Evolutionary conservation across 2,888 invertebrate species (phyloP), one percentile per base, ranked within the genome.

Genomic region (Glaucopsyche alexis): DNA sequence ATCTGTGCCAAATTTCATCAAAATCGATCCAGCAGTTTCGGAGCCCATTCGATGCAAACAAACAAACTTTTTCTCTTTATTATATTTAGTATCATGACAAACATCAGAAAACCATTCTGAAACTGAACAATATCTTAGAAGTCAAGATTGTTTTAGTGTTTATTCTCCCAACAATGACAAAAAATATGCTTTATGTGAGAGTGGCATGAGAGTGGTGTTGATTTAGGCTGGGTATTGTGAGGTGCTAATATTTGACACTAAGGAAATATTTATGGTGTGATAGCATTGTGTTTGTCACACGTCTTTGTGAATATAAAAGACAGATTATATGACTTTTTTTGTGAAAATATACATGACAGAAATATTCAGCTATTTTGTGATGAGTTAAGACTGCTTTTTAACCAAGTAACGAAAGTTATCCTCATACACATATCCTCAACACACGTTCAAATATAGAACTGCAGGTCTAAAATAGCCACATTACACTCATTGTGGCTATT

Each of bases 171-270:
- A 60, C 60, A 60, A 60, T 60, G 60, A 38, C 60, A 60, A 60
- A 60, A 60, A 60, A 65, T n/a, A n/a, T 65, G 9, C 47, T 65
- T 71, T 38, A 16, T 55, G 40, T 50, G 55, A 71, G 50, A 66
- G 50, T 72, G 38, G 50, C 42, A 16, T 50, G 55, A 71, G 50
- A 66, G 50, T 72, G 38, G 50, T 66, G 49, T 72, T 72, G 49
- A 38, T 40, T 72, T 72, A 72, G 72, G 72, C 40, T 19, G 55
- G n/a, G 16, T 50, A 40, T 72, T 72, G 50, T 66, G n/a, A 72
- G 47, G 47, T 60, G 72, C 38, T 60, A 47, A 38, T 66, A 66
- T 50, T 42, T 50, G 50, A 29, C 50, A 19, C 47, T 65, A 65
- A 49, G 49, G 40, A 50, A 67, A 72, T 72, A 67, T 72, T 72